Conservation (phyloP, 2,113 vertebrate genomes). For the Pseudorectes ferrugineus region DNA sequence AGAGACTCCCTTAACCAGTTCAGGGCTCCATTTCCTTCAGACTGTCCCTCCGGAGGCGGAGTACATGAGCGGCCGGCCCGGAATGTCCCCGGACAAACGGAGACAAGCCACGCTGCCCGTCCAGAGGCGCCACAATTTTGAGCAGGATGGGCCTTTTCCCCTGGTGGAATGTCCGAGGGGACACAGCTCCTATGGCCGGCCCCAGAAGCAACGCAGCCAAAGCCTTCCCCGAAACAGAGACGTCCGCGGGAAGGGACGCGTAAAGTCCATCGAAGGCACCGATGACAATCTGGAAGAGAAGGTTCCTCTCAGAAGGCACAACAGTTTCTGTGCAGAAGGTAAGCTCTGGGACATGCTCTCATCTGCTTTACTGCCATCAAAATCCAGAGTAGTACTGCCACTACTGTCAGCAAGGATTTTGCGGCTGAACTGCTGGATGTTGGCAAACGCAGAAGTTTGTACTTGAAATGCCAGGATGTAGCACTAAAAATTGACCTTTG, state of each 20-base stretch:
- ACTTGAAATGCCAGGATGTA: neutral
- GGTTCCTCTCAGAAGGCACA: constrained; percentile 65
- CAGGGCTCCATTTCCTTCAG: constrained; percentile 89
- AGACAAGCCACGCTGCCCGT: constrained; percentile 82
- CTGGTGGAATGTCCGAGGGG: constrained; percentile 78
- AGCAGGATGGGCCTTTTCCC: constrained; percentile 87
- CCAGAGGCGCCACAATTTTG: constrained; percentile 75
- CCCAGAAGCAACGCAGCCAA: constrained; percentile 85
- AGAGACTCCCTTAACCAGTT: constrained; percentile 81
- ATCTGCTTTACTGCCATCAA: neutral
- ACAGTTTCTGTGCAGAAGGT: constrained; percentile 65
- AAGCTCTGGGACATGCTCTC: neutral
- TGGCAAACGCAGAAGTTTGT: neutral
- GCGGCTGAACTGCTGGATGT: neutral
- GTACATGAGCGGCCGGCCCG: constrained; percentile 47
- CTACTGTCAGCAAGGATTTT: neutral
- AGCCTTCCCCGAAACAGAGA: constrained; percentile 87
- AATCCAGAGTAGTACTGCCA: neutral
- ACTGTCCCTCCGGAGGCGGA: constrained; percentile 75
- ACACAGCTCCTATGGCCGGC: constrained; percentile 67
- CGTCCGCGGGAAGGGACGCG: constrained; percentile 22
- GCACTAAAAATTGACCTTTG: neutral
- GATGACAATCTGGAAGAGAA: constrained; percentile 79
- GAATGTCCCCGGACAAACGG: constrained; percentile 78
- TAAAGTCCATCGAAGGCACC: constrained; percentile 61